Evolutionary conservation across 2,888 invertebrate species (phyloP).

Genomic region (Stratiomys singularior): DNA sequence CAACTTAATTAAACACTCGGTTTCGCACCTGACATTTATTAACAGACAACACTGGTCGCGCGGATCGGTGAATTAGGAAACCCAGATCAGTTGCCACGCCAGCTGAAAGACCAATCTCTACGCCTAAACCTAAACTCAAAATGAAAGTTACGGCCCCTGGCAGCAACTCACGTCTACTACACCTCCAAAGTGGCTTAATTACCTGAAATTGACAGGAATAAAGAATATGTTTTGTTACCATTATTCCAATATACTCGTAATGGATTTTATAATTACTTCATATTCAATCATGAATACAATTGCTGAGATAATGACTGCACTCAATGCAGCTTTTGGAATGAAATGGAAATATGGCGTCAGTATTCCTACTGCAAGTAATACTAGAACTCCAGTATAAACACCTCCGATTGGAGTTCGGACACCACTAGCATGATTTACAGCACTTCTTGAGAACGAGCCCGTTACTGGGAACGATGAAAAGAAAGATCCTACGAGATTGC

Average conservation of each 20-base stretch:
- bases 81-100: constrained; percentile 84
- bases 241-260: too few relatives aligned
- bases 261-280: constrained; percentile 67
- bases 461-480: constrained; percentile 92
- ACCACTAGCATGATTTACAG: constrained; percentile 95
- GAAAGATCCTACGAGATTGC: constrained; percentile 88
- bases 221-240: too few relatives aligned
- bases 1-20: constrained; percentile 33
- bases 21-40: constrained; percentile 75
- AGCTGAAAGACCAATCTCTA: constrained; percentile 85
- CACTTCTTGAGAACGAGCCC: constrained; percentile 89
- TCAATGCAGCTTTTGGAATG: constrained; percentile 88
- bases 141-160: constrained; percentile 87
- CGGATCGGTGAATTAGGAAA: constrained; percentile 82
- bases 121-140: constrained; percentile 82
- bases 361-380: constrained; percentile 83
- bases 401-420: constrained; percentile 91
- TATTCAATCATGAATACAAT: constrained; percentile 96
- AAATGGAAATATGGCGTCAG: constrained; percentile 90
- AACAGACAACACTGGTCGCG: constrained; percentile 79
- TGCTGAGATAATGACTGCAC: constrained; percentile 93
- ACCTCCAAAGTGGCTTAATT: constrained; percentile 86
- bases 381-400: constrained; percentile 82
- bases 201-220: constrained; percentile 66
- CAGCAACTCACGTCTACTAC: constrained; percentile 80